Evolutionary conservation across 2,888 invertebrate species (phyloP), one percentile per base, ranked within the genome.

Genomic region (Diplazon laetatorius): DNA sequence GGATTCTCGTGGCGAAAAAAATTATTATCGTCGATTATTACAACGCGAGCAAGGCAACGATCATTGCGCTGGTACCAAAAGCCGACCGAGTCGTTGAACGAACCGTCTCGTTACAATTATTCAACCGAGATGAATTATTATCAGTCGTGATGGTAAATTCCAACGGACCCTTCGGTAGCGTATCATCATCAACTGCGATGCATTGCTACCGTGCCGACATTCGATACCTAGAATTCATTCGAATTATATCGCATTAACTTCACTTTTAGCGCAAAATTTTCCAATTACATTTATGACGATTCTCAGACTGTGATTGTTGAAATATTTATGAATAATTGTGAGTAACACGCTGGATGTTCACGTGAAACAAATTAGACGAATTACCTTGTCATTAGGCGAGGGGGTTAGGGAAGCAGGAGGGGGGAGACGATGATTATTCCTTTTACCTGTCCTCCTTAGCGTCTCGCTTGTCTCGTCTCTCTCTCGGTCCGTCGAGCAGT

Each of bases 381-480:
- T 65, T 65, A 50, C 50, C 14, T n/a, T n/a, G 20, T 48, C 20
- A n/a, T 35, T 63, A 35, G 6, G 30, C 30, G n/a, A n/a, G n/a
- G n/a, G n/a, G 30, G 30, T 30, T 30, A 30, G 30, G 30, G 6
- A 5, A 30, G 6, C 2, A 30, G 4, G 14, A 2, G 30, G 4
- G 30, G 14, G 25, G 14, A 16, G 16, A 35, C 35, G 16, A 46
- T 59, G n/a, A 39, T 59, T 9, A 39, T 59, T 25, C 55, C n/a
- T 44, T 52, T 72, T 81, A 89, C 88, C 87, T 86, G 66, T 85
- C 83, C 62, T 88, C 86, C 76, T 86, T 87, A 62, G 81, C 78
- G 76, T 89, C 88, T 63, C 88, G 88, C 63, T 88, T 90, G 46
- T 87, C 87, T 57, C 85, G 88, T 88, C 82, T 85, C 85, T 71